Percentiles rank a stretch among this genome's conserved stretches.
Conservation (phyloP, 53 echinoderm and acorn worm genomes). For the Temnopleurus reevesii region DNA sequence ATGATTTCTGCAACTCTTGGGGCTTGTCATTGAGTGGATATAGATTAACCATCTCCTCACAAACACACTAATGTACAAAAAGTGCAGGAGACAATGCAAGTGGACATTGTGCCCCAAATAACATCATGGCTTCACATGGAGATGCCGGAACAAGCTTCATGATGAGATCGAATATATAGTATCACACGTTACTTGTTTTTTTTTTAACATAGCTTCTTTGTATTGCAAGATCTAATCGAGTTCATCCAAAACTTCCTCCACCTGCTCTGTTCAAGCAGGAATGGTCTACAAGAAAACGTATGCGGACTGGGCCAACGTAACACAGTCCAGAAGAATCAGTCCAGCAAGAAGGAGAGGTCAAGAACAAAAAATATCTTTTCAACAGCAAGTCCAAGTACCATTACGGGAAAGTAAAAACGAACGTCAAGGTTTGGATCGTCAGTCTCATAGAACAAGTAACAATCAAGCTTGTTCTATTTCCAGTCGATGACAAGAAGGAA, state of each 20-base stretch:
- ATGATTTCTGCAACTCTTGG: conserved; percentile 6
- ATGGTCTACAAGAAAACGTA: conserved; percentile 40
- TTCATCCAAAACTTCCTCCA: background rate
- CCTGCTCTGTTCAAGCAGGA: conserved; percentile 18
- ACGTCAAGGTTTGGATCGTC: conserved; percentile 6
- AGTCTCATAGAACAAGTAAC: background rate
- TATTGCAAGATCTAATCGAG: conserved; percentile 1
- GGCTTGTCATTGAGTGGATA: no score
- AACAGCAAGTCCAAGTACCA: background rate
- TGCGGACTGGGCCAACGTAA: conserved; percentile 34
- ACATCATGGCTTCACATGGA: conserved; percentile 38
- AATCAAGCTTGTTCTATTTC: conserved; percentile 24
- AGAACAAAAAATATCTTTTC: background rate
- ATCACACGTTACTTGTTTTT: conserved; percentile 3
- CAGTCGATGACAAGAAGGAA: conserved; percentile 13
- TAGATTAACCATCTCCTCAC: no score
- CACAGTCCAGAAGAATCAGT: background rate
- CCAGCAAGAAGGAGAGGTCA: background rate
- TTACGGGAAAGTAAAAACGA: background rate
- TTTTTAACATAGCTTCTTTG: background rate
- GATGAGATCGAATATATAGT: background rate
- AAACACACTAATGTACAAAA: conserved; percentile 13
- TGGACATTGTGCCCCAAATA: background rate
- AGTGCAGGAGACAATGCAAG: conserved; percentile 6
- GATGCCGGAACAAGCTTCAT: background rate